phyloP scores from a whole-genome alignment of 1,140 invertebrate species.

The Cydia splendana region DNA sequence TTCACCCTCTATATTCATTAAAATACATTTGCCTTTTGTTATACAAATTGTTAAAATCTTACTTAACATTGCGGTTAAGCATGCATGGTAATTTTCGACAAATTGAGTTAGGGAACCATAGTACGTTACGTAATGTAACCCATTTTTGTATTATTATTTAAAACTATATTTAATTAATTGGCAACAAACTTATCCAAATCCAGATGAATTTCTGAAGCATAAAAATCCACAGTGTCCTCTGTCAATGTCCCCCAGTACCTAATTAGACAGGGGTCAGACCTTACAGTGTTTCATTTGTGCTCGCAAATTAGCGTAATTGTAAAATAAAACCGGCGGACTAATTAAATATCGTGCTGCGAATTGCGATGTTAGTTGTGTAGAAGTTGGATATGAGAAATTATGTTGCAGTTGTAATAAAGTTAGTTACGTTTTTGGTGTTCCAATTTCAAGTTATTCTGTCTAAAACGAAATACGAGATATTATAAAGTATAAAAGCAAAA shows the following conservation, averaged over 20 bases:
- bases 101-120: background rate
- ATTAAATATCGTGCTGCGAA: background rate
- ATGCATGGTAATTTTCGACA: too few relatives aligned
- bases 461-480: too few relatives aligned
- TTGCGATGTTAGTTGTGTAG: background rate
- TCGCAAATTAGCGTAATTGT: constrained; percentile 8
- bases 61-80: too few relatives aligned
- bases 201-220: background rate
- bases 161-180: background rate
- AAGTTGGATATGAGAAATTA: too few relatives aligned
- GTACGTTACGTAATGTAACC: too few relatives aligned
- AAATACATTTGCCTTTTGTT: too few relatives aligned
- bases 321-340: background rate
- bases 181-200: background rate
- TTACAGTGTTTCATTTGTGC: background rate
- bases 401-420: too few relatives aligned
- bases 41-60: too few relatives aligned
- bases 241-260: background rate
- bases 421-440: too few relatives aligned
- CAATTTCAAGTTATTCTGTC: too few relatives aligned
- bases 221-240: background rate
- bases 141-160: too few relatives aligned
- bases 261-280: background rate
- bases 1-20: background rate
- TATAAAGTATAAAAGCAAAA: too few relatives aligned